Base-by-base conservation (phyloP, 2,797 vertebrate species). In the Danio aesculapii region DNA sequence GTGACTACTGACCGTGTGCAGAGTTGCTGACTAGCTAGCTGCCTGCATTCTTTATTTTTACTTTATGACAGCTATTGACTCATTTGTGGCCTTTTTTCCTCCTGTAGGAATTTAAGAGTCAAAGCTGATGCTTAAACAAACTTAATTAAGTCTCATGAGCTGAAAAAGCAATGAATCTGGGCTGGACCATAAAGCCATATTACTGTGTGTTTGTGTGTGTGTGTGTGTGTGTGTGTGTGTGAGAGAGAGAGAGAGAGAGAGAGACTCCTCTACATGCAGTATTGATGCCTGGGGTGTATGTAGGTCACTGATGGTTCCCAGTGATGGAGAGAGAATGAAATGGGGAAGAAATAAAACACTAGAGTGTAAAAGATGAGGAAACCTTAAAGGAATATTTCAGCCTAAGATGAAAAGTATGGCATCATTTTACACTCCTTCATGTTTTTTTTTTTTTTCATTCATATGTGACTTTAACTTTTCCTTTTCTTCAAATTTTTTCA, bases 291-390 rank as follows among this genome's bases (percentile, higher is more conserved):
- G 13, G 41, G 43, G 17, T 77, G 63, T 67, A 77, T 77, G 43
- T 77, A 77, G 75, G 75, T 77, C 75, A 77, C 43, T 77, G 63
- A 77, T 67, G 41, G 75, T 55, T 77, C 30, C 13, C 62, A 66
- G 13, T 46, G 52, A 77, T 8, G 50, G 62, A 77, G 43, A 49
- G 10, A 49, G 58, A 67, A 55, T 17, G 19, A 68, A 6, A 67
- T 17, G 2, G 9, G 6, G 14, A 67, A 57, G 13, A 53, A 77
- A 67, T 39, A 67, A 66, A 44, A 57, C 14, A 58, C 43, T 47
- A 55, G 63, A 17, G 3, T 77, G 43, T 72, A 6, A 57, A 57
- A 44, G 4, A 72, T 14, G n/a, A 47, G 39, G 4, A 39, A 68
- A 47, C 69, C 39, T 72, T 57, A 57, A 57, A 41, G 49, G 49